phyloP scores from a whole-genome alignment of 2,113 vertebrate genomes.

The Ifrita kowaldi region DNA sequence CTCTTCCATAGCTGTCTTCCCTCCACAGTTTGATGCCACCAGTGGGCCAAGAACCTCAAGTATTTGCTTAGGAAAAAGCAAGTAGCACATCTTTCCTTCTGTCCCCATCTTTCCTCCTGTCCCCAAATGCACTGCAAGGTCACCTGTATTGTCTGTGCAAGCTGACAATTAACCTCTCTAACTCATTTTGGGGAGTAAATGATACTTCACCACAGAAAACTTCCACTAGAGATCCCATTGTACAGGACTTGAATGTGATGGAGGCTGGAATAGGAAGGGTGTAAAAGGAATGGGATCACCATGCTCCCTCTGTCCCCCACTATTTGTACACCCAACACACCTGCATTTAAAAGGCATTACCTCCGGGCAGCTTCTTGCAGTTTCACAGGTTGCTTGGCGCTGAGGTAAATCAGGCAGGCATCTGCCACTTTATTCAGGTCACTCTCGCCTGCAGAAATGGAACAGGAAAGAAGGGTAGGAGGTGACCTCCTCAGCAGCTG shows the following conservation, averaged over 20 bases:
- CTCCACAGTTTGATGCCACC: neutral
- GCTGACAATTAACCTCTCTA: neutral
- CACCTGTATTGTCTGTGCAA: neutral
- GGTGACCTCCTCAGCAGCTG: neutral
- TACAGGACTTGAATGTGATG: accelerated
- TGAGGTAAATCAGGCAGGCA: slow-evolving; percentile 89
- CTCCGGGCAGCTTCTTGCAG: slow-evolving; percentile 89
- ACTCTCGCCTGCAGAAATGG: slow-evolving; percentile 77
- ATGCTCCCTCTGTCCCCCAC: neutral
- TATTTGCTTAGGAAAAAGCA: neutral
- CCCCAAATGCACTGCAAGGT: neutral
- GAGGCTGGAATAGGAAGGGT: neutral
- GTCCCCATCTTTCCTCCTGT: neutral
- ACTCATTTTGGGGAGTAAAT: neutral
- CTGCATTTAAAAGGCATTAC: slow-evolving; percentile 60
- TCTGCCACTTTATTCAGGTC: slow-evolving; percentile 86
- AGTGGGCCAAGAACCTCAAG: neutral
- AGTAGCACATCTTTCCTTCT: neutral
- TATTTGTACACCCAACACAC: neutral
- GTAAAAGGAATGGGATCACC: neutral
- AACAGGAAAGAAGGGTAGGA: slow-evolving; percentile 53
- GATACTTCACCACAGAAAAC: neutral
- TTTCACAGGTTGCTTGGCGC: slow-evolving; percentile 84
- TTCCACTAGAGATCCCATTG: neutral
- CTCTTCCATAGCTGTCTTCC: neutral